Percentiles rank a stretch among this genome's conserved stretches.
These are phyloP conservation scores for Lycophotia porphyrea DNA, from an alignment of 2,888 invertebrate genomes.

Conservation along the genomic window DNA sequence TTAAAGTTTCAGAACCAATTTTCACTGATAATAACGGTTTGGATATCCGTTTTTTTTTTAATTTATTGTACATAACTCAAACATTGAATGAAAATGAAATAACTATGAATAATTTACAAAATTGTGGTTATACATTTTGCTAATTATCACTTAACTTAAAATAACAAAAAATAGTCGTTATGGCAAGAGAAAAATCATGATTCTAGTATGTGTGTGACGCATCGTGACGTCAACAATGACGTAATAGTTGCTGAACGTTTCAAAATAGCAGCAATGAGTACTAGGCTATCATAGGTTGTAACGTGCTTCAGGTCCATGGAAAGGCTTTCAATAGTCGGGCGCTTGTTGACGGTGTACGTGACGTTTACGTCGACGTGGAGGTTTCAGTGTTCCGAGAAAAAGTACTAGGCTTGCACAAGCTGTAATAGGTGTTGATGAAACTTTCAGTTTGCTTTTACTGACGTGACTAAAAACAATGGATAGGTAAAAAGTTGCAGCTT, in stretches of 20 bases:
- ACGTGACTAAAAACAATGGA: neutral
- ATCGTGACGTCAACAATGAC: conserved; percentile 16
- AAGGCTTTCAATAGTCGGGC: neutral
- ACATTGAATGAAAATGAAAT: neutral
- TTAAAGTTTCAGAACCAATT: neutral
- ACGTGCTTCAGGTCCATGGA: neutral
- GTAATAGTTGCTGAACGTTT: conserved; percentile 68
- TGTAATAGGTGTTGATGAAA: neutral
- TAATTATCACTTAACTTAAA: neutral
- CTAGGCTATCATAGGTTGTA: conserved; percentile 72
- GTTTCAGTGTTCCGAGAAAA: conserved; percentile 24
- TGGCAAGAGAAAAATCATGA: neutral
- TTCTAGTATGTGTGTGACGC: neutral
- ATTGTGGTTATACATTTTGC: neutral
- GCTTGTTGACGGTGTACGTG: conserved; percentile 2
- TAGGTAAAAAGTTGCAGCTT: neutral
- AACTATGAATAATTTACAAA: neutral
- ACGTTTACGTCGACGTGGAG: conserved; percentile 8
- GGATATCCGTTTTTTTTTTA: neutral
- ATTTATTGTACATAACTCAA: neutral
- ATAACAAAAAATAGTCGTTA: neutral
- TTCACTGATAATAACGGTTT: neutral
- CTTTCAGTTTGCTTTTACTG: neutral
- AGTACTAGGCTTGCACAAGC: conserved; percentile 16
- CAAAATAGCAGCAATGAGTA: conserved; percentile 72